Evolutionary conservation across 2,797 vertebrate species (phyloP).

Genomic region (Microctenopoma steveboyesi): DNA sequence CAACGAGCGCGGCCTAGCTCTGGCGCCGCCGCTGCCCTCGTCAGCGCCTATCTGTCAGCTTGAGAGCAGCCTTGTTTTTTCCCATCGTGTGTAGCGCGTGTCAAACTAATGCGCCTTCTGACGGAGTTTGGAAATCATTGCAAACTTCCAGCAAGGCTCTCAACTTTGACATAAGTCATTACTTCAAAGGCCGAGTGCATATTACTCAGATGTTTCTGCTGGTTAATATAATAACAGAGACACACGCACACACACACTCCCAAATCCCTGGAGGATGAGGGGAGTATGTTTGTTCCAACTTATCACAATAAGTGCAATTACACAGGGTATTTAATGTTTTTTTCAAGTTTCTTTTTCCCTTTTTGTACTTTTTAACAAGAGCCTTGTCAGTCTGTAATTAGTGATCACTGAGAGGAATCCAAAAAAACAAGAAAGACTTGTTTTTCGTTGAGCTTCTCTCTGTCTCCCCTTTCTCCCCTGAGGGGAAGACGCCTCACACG

Average conservation of each 20-base stretch:
- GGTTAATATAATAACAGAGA: conserved; percentile 54
- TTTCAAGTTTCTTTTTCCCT: conserved; percentile 32
- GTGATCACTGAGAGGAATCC: conserved; percentile 71
- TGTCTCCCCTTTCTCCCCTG: conserved; percentile 49
- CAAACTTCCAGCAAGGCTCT: conserved; percentile 14
- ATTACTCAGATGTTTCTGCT: conserved; percentile 43
- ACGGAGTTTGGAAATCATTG: conserved; percentile 6
- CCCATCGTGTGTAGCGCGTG: not conserved
- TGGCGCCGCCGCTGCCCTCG: conserved; percentile 1
- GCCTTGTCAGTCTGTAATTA: conserved; percentile 79
- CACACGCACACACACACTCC: conserved; percentile 32
- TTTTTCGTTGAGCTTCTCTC: conserved; percentile 62
- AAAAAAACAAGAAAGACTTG: conserved; percentile 70
- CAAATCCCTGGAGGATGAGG: conserved; percentile 42
- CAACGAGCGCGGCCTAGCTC: conserved; percentile 38
- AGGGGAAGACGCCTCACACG: conserved; percentile 59
- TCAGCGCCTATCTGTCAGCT: conserved; percentile 28
- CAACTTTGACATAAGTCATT: conserved; percentile 37
- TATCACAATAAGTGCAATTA: conserved; percentile 76
- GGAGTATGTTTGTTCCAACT: conserved; percentile 55
- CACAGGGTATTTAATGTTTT: conserved; percentile 67
- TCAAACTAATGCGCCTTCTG: conserved; percentile 9
- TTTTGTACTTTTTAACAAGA: conserved; percentile 57
- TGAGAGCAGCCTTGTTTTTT: conserved; percentile 26
- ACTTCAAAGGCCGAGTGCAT: conserved; percentile 41